Evolutionary conservation across 2,113 vertebrate species (phyloP).

Genomic region (Brienomyrus brachyistius): DNA sequence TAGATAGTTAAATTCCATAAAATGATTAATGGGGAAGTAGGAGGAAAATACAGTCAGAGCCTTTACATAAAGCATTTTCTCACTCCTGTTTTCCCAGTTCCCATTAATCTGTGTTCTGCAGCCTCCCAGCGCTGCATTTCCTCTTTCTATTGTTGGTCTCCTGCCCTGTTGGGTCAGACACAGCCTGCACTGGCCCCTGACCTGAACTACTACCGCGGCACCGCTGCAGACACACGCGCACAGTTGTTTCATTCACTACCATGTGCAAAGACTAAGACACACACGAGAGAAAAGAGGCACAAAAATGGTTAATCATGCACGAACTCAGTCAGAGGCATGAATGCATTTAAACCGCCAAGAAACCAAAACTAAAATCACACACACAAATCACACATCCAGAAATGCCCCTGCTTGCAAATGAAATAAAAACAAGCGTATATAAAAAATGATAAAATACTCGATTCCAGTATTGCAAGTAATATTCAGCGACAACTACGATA

Average conservation of each 20-base stretch:
- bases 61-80: neutral
- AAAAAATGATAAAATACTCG: neutral
- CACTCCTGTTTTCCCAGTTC: neutral
- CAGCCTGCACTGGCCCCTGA: slow-evolving; percentile 31
- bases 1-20: neutral
- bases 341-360: neutral
- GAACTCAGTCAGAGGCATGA: neutral
- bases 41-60: neutral
- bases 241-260: neutral
- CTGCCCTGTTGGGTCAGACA: slow-evolving; percentile 17
- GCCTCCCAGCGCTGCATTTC: neutral
- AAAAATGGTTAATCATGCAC: neutral
- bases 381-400: neutral
- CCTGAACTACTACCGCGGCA: neutral
- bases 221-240: slow-evolving; percentile 8
- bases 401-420: neutral
- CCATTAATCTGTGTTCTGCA: slow-evolving; percentile 3
- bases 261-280: slow-evolving; percentile 5
- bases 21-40: neutral
- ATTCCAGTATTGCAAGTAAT: neutral
- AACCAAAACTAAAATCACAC: neutral
- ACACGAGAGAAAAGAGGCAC: neutral
- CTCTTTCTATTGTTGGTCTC: neutral
- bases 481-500: neutral
- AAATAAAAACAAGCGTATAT: neutral